Evolutionary conservation across 2,888 invertebrate species (phyloP).

Genomic region (Mythimna vitellina): DNA sequence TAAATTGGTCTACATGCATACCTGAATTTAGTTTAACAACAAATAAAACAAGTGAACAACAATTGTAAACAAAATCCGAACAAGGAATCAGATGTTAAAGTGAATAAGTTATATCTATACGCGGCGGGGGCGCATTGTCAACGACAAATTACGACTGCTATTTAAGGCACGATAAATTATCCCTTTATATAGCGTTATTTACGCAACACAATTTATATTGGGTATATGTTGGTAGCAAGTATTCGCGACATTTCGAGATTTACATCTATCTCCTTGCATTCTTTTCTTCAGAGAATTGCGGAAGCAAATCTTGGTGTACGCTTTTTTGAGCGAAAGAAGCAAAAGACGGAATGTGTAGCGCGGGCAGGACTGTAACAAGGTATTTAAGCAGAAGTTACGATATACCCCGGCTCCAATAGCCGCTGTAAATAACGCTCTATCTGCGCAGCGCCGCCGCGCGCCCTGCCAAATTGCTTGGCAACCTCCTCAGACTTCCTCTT

Average conservation of each 20-base stretch:
- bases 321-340: constrained; percentile 69
- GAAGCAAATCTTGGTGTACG: constrained; percentile 66
- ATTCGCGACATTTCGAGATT: constrained; percentile 42
- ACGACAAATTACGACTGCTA: constrained; percentile 82
- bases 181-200: constrained; percentile 72
- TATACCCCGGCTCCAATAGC: constrained; percentile 80
- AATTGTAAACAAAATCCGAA: constrained; percentile 76
- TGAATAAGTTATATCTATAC: constrained; percentile 81
- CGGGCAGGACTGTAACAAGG: constrained; percentile 79
- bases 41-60: constrained; percentile 60
- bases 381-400: constrained; percentile 88
- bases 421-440: constrained; percentile 87
- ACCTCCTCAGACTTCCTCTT: constrained; percentile 86
- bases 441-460: constrained; percentile 80
- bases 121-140: constrained; percentile 77
- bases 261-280: constrained; percentile 36
- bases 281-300: constrained; percentile 47
- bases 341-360: constrained; percentile 70
- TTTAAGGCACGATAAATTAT: constrained; percentile 81
- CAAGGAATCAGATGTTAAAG: constrained; percentile 82
- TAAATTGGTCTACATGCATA: background rate
- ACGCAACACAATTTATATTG: constrained; percentile 61
- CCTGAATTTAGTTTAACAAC: constrained; percentile 22
- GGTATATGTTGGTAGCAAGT: constrained; percentile 44
- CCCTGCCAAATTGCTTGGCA: constrained; percentile 89